Evolutionary conservation across 2,888 invertebrate genomes (phyloP), one percentile per base, ranked within the genome.

Genomic region (Lypha dubia): DNA sequence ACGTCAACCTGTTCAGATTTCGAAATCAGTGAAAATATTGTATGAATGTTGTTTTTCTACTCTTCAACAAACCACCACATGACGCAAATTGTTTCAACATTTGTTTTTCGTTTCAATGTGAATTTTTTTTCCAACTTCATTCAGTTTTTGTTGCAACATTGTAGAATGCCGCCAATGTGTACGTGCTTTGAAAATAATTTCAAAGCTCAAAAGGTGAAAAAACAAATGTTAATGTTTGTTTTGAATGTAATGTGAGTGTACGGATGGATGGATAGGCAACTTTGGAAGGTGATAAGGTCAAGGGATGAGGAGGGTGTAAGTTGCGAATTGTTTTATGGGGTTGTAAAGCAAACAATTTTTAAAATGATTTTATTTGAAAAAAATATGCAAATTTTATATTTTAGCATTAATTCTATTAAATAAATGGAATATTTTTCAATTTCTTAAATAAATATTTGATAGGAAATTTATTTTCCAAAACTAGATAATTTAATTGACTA

Each of bases 151-250:
- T 56, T 82, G 56, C 49, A 65, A 70, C 56, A 68, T 84, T 81
- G 73, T 81, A 83, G 83, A 86, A 79, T 79, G 81, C 81, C 81
- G 86, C 83, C 85, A 83, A 62, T 79, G 79, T 85, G 83, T 81
- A 86, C 80, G 79, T 71, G 85, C 85, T 85, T 79, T 83, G 83
- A 85, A 85, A 86, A 83, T 79, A 79, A 85, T 85, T 85, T 85
- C 83, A 84, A 84, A 84, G 84, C 84, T 84, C 77, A 84, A 84
- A 84, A 84, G 84, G 84, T 84, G 84, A 84, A 84, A 84, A 84
- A 79, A 84, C 79, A 79, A 84, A 79, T 76, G 83, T 79, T 84
- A 84, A 84, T 84, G 79, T 84, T 84, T 84, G 71, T 75, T 74
- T 75, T 83, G 38, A 79, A 70, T 53, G 53, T 70, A 70, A 63